A percentile compares a stretch with the other conserved stretches of the same genome.
Conservation (phyloP, 2,797 vertebrate genomes). For the Acestrorhynchus altus region DNA sequence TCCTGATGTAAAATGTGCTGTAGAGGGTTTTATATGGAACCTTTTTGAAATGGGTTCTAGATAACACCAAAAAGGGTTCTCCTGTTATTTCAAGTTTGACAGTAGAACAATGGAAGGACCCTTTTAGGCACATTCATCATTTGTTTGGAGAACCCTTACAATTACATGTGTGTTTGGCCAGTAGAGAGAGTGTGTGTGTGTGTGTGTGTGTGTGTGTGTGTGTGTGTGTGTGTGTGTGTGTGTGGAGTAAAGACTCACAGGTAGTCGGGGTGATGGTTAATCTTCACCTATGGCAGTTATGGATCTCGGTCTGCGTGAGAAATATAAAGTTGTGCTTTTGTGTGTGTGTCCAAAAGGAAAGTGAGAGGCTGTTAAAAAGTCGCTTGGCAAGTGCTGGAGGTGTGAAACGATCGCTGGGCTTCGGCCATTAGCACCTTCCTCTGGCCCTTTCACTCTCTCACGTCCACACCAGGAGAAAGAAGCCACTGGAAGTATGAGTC, state of each 20-base stretch:
- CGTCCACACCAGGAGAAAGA: slow-evolving; percentile 9
- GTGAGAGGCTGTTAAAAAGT: slow-evolving; percentile 66
- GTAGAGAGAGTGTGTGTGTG: too few species aligned
- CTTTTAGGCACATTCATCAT: too few species aligned
- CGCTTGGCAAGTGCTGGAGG: slow-evolving; percentile 61
- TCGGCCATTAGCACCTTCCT: slow-evolving; percentile 62
- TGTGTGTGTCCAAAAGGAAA: slow-evolving; percentile 12
- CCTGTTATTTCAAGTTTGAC: too few species aligned
- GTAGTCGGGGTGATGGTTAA: not conserved
- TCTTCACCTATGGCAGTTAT: not conserved
- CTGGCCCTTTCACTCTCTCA: slow-evolving; percentile 8
- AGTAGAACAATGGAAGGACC: too few species aligned
- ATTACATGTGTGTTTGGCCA: too few species aligned
- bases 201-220: not conserved
- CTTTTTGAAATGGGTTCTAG: too few species aligned
- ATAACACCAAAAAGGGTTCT: too few species aligned
- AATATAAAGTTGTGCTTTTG: slow-evolving; percentile 24
- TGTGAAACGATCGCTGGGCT: slow-evolving; percentile 69
- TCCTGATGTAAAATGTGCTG: too few species aligned
- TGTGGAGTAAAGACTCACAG: not conserved
- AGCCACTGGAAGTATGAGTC: slow-evolving; percentile 39
- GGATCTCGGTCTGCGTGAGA: not conserved
- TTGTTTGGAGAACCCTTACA: too few species aligned
- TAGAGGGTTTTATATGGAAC: too few species aligned
- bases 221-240: not conserved